Evolutionary conservation across 2,797 vertebrate species (phyloP).

Genomic region (Scleropages formosus): DNA sequence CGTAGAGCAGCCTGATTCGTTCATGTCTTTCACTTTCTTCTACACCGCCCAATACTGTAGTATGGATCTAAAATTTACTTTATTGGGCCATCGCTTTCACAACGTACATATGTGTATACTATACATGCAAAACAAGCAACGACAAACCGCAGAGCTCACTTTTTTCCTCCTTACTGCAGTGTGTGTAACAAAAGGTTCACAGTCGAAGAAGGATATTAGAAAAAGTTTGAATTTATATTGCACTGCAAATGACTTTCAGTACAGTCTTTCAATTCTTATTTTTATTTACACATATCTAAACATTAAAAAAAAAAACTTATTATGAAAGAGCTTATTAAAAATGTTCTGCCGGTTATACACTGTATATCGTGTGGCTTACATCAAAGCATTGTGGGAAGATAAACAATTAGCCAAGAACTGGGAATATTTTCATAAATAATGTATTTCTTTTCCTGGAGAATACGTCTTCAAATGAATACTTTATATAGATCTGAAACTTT

Average conservation of each 20-base stretch:
- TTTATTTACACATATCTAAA: background rate
- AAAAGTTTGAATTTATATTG: slow-evolving; percentile 5
- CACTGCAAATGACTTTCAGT: background rate
- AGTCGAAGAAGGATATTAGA: background rate
- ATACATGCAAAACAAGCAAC: background rate
- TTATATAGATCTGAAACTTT: slow-evolving; percentile 79
- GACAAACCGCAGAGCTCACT: background rate
- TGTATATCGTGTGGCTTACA: slow-evolving; percentile 73
- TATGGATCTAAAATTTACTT: background rate
- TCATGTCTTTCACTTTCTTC: slow-evolving; percentile 22
- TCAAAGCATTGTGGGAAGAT: slow-evolving; percentile 81
- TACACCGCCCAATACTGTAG: slow-evolving; percentile 17
- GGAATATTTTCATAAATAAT: slow-evolving; percentile 83
- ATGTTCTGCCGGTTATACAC: slow-evolving; percentile 65
- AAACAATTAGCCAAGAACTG: slow-evolving; percentile 80
- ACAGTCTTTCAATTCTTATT: background rate
- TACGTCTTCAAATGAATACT: slow-evolving; percentile 72
- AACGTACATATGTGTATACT: background rate
- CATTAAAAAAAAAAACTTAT: slow-evolving; percentile 24
- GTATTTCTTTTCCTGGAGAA: slow-evolving; percentile 77
- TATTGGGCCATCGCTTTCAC: background rate
- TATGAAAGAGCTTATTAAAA: slow-evolving; percentile 53
- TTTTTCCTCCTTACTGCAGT: background rate
- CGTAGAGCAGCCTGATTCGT: slow-evolving; percentile 24
- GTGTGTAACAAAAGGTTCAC: background rate